Evolutionary conservation across 1,140 invertebrate species (phyloP), one percentile per base, ranked within the genome.

Genomic region (Kradibia gibbosae): DNA sequence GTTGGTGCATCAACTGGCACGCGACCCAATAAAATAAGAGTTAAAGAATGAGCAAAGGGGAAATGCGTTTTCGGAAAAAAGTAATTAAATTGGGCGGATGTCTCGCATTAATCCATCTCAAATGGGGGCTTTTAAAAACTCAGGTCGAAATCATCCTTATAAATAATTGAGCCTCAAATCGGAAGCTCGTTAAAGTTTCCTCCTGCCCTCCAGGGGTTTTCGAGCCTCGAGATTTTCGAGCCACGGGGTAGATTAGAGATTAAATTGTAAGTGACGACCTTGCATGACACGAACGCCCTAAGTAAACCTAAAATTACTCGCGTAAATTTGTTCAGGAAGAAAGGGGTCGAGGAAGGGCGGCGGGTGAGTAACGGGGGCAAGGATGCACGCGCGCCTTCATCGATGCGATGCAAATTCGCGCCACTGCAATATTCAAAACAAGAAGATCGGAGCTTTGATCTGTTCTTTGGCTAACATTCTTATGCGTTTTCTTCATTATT

Each of bases 301-400:
- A 39, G 17, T 39, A 67, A 53, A 53, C 57, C 76, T 78, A 78
- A 78, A 78, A 78, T 78, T 70, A 78, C 62, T 11, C 62, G 42
- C n/a, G 39, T 20, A n/a, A n/a, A n/a, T n/a, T n/a, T n/a, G 45
- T 15, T 42, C 28, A 42, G 28, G 45, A 36, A 53, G 62, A 53
- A 70, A 67, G 42, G 45, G 45, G 60, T 13, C 13, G 50, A 42
- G 42, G n/a, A 65, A 45, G 25, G 57, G 57, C 42, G 74, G 53
- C 1, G 7, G 20, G 13, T 20, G 76, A 34, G 25, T 48, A 78
- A 78, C 31, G 62, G 62, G 76, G 25, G 76, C 76, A 78, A 78
- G 76, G 62, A 70, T 78, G 36, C 42, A 57, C 62, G 5, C 55
- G 34, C 31, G 62, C 2, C 15, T 50, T 1, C 20, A 53, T 55